These are phyloP conservation scores for Miniopterus natalensis DNA, from an alignment of 2,113 vertebrate species.

Conservation along the genomic window DNA sequence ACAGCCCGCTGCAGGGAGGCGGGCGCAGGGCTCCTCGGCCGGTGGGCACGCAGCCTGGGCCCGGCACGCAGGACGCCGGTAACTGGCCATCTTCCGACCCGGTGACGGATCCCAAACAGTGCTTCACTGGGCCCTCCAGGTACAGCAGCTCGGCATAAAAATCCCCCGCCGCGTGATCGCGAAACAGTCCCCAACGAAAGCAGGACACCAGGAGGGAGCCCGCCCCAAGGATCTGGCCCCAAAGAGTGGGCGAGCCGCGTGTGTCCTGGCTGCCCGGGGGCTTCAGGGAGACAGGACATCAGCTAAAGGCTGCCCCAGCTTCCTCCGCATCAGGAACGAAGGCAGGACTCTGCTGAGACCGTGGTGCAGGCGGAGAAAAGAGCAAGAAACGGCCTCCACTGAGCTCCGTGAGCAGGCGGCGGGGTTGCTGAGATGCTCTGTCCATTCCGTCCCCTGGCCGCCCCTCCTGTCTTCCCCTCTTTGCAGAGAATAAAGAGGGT, in stretches of 20 bases:
- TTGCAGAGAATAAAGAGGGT: rapidly evolving
- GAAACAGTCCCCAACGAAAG: rapidly evolving
- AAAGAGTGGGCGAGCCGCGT: rapidly evolving
- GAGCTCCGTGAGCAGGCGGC: neutral
- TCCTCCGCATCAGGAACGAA: neutral
- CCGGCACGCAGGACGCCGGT: rapidly evolving
- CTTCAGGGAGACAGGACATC: neutral
- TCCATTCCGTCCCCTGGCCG: rapidly evolving
- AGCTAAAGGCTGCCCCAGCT: rapidly evolving
- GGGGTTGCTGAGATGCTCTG: rapidly evolving
- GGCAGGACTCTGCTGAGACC: rapidly evolving
- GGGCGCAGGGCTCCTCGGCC: rapidly evolving
- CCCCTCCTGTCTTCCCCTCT: rapidly evolving
- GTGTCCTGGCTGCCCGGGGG: neutral
- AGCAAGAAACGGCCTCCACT: rapidly evolving
- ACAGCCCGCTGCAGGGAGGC: rapidly evolving
- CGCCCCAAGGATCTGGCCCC: neutral
- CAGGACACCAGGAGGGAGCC: neutral
- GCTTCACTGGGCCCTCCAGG: neutral
- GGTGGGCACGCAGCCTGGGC: rapidly evolving
- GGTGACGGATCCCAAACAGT: neutral
- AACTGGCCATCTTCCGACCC: rapidly evolving
- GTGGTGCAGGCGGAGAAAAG: rapidly evolving
- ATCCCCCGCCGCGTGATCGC: rapidly evolving
- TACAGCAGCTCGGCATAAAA: rapidly evolving